Conservation (phyloP, 2,113 vertebrate genomes). For the Notothenia coriiceps region DNA sequence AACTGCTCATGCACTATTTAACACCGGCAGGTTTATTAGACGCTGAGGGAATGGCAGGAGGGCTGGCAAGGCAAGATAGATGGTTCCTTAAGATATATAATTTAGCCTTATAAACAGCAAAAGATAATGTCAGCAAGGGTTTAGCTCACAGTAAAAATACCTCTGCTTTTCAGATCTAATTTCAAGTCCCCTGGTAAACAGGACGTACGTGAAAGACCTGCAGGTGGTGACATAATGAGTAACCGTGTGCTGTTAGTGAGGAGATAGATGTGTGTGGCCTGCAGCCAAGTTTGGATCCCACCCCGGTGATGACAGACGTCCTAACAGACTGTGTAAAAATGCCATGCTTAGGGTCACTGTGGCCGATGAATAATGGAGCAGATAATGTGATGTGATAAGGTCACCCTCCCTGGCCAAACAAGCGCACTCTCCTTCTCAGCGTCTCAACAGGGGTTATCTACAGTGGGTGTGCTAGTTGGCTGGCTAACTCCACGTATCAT, state of each 20-base stretch:
- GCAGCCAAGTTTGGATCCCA: conserved; percentile 60
- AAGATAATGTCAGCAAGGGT: conserved; percentile 18
- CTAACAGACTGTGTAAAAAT: conserved; percentile 77
- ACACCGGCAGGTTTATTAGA: conserved; percentile 50
- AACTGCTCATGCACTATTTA: conserved; percentile 67
- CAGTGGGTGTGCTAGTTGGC: conserved; percentile 39
- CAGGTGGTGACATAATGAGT: conserved; percentile 65
- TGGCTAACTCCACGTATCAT: conserved; percentile 55
- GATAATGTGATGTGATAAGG: conserved; percentile 79
- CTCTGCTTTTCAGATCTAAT: conserved; percentile 45
- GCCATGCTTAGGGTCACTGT: conserved; percentile 72
- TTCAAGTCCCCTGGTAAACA: conserved; percentile 46
- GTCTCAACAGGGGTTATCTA: conserved; percentile 61
- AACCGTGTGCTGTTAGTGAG: conserved; percentile 45
- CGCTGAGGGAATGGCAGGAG: conserved; percentile 29
- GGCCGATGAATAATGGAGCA: conserved; percentile 75
- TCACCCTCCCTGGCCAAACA: conserved; percentile 59
- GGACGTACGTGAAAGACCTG: conserved; percentile 44
- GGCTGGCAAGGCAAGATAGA: conserved; percentile 25
- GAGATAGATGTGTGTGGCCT: conserved; percentile 65
- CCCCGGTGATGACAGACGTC: conserved; percentile 70
- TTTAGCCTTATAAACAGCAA: conserved; percentile 52
- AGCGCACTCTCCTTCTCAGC: conserved; percentile 31
- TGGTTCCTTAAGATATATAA: conserved; percentile 53
- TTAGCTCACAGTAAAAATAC: conserved; percentile 34